Percentiles rank a stretch among this genome's conserved stretches.
These are phyloP conservation scores for Halocynthia roretzi DNA, from an alignment of 23 tunicate genomes.

Conservation along the genomic window DNA sequence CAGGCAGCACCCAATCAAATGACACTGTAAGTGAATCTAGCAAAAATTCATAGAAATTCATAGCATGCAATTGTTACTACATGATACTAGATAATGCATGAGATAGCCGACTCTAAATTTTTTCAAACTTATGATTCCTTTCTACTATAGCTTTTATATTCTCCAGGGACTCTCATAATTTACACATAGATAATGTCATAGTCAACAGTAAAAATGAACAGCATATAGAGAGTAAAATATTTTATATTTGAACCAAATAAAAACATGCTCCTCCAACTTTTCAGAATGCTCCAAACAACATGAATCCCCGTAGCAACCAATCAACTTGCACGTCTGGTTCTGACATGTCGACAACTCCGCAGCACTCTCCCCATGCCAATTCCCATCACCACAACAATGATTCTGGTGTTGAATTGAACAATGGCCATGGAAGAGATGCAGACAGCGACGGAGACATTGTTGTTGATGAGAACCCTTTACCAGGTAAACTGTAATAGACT, in stretches of 20 bases:
- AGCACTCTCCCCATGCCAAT: slow-evolving; percentile 81
- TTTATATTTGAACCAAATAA: neutral
- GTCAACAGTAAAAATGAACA: no score
- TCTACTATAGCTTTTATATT: no score
- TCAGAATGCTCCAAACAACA: slow-evolving; percentile 67
- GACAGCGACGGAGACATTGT: slow-evolving; percentile 86
- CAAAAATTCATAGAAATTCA: no score
- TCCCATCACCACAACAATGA: slow-evolving; percentile 70
- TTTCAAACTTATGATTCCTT: no score
- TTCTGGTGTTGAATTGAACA: slow-evolving; percentile 84
- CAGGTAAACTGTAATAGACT: slow-evolving; percentile 27
- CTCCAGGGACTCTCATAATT: no score
- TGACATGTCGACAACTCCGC: slow-evolving; percentile 77
- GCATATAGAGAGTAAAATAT: neutral
- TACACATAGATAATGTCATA: no score
- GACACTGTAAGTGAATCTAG: no score
- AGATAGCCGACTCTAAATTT: no score
- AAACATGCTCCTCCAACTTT: neutral
- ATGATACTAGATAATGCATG: no score
- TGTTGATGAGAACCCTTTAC: slow-evolving; percentile 76
- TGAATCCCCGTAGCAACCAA: slow-evolving; percentile 88
- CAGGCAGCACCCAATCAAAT: no score
- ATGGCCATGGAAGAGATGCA: slow-evolving; percentile 49
- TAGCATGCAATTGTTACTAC: no score
- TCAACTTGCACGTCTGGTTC: slow-evolving; percentile 91